phyloP scores from a whole-genome alignment of 2,797 vertebrate species.

The Sebastes iracundus region DNA sequence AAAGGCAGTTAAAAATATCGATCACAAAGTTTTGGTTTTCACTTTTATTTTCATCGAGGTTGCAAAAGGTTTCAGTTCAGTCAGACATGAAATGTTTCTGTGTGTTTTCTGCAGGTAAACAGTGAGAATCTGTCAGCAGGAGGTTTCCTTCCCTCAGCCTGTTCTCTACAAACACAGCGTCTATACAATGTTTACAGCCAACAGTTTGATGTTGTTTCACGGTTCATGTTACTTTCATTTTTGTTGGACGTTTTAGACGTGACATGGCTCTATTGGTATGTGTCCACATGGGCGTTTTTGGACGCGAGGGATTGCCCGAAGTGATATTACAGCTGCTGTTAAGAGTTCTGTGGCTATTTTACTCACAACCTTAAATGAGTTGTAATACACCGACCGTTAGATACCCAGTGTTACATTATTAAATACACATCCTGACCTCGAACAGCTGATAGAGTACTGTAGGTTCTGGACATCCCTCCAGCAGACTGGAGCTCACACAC shows the following conservation, averaged over 20 bases:
- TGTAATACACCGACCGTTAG: background rate
- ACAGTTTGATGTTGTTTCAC: background rate
- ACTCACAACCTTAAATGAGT: background rate
- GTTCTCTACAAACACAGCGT: background rate
- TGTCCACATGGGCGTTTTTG: no score
- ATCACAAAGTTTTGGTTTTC: background rate
- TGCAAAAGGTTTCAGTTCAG: background rate
- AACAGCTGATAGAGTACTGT: no score
- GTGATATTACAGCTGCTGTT: no score
- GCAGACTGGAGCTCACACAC: background rate
- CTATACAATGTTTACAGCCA: background rate
- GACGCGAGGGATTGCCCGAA: accelerated
- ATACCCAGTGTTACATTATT: background rate
- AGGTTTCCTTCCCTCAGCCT: background rate
- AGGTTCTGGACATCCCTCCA: background rate
- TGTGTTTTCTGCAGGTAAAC: background rate
- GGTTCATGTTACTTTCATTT: background rate
- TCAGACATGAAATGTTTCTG: background rate
- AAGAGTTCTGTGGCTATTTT: no score
- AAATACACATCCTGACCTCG: background rate
- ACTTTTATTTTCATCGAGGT: background rate
- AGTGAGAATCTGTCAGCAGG: background rate
- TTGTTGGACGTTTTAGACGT: no score
- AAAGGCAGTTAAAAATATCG: background rate
- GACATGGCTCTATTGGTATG: no score